Conservation (phyloP, 2,113 vertebrate genomes). For the Aegypius monachus region DNA sequence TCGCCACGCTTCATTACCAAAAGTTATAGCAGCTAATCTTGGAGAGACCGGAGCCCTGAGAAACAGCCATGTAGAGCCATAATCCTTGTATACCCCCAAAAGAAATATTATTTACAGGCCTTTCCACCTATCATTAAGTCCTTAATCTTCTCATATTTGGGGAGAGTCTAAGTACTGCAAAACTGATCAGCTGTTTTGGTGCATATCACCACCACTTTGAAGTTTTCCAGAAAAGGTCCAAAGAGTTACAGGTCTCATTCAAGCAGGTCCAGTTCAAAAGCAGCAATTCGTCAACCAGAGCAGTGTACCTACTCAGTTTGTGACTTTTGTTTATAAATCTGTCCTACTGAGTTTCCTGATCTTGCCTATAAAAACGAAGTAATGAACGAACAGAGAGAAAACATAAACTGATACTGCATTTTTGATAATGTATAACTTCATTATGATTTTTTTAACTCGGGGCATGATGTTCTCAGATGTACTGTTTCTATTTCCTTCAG, state of each 20-base stretch:
- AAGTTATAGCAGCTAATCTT: neutral
- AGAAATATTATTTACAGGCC: neutral
- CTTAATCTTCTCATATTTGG: neutral
- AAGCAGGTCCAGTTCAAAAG: neutral
- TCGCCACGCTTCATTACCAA: fast-evolving
- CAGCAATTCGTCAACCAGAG: neutral
- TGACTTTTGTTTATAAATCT: neutral
- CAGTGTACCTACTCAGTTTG: neutral
- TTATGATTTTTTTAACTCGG: neutral
- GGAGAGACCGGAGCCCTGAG: neutral
- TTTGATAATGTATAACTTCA: neutral
- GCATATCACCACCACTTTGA: neutral
- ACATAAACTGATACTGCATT: neutral
- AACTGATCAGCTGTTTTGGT: neutral
- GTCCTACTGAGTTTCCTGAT: neutral
- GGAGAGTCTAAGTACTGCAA: neutral
- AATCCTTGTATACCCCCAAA: neutral
- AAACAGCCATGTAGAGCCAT: neutral
- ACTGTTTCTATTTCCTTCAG: neutral
- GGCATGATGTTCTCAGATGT: neutral
- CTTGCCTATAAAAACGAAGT: neutral
- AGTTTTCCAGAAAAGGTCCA: neutral
- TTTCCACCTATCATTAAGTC: neutral
- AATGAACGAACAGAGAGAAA: neutral
- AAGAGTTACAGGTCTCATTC: neutral